These are phyloP conservation scores for Paratilapia polleni DNA, from an alignment of 2,113 vertebrate species.

Conservation along the genomic window DNA sequence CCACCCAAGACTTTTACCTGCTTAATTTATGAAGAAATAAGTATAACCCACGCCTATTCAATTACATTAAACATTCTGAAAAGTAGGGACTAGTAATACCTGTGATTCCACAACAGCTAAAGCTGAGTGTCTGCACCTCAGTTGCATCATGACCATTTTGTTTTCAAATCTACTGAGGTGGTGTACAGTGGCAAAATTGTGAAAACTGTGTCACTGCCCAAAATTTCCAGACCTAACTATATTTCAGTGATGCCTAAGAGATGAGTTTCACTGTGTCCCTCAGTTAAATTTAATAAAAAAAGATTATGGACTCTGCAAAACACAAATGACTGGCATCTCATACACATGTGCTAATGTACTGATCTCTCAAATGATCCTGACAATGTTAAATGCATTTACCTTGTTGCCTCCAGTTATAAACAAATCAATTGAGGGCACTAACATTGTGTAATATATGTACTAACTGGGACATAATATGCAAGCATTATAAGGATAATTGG, in stretches of 20 bases:
- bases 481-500: conserved; percentile 31
- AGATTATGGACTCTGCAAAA: conserved; percentile 33
- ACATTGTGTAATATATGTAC: conserved; percentile 24
- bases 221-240: background rate
- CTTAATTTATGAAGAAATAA: background rate
- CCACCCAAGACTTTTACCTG: background rate
- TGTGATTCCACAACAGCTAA: background rate
- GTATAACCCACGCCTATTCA: background rate
- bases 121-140: background rate
- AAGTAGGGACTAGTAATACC: background rate
- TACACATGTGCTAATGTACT: conserved; percentile 20
- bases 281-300: conserved; percentile 35
- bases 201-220: background rate
- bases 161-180: background rate
- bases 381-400: conserved; percentile 41
- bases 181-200: background rate
- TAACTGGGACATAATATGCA: conserved; percentile 22
- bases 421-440: conserved; percentile 36
- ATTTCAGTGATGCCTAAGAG: conserved; percentile 21
- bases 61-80: background rate
- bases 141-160: background rate
- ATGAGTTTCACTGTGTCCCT: conserved; percentile 24
- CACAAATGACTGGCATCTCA: conserved; percentile 26
- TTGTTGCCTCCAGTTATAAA: conserved; percentile 40
- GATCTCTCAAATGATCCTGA: conserved; percentile 41